Evolutionary conservation across 2,888 invertebrate species (phyloP).

Genomic region (Folsomia manolachei): DNA sequence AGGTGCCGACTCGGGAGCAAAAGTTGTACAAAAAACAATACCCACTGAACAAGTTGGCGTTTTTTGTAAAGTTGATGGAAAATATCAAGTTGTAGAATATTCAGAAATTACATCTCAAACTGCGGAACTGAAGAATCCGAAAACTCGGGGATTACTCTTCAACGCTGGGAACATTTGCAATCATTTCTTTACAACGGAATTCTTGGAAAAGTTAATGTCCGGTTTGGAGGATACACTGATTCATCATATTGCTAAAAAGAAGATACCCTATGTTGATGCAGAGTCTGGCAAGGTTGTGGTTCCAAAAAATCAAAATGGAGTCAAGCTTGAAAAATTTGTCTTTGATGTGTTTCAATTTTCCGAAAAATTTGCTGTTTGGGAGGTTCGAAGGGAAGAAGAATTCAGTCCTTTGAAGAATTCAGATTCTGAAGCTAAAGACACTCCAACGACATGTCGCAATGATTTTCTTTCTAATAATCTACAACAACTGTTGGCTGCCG

Average conservation of each 20-base stretch:
- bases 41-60: slow-evolving; percentile 95
- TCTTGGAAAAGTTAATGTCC: slow-evolving; percentile 70
- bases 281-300: slow-evolving; percentile 66
- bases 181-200: slow-evolving; percentile 88
- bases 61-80: slow-evolving; percentile 85
- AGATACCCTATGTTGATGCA: slow-evolving; percentile 80
- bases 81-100: slow-evolving; percentile 92
- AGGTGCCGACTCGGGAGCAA: slow-evolving; percentile 90
- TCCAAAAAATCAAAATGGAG: slow-evolving; percentile 85
- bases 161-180: slow-evolving; percentile 97
- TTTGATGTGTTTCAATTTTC: slow-evolving; percentile 97
- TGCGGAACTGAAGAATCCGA: slow-evolving; percentile 71
- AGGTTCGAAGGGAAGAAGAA: slow-evolving; percentile 84
- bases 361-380: slow-evolving; percentile 86
- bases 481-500: slow-evolving; percentile 74
- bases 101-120: slow-evolving; percentile 88
- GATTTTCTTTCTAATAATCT: slow-evolving; percentile 75
- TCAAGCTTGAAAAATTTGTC: slow-evolving; percentile 98
- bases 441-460: slow-evolving; percentile 78
- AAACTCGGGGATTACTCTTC: slow-evolving; percentile 77
- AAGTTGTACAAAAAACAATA: slow-evolving; percentile 81
- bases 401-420: slow-evolving; percentile 96
- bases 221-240: slow-evolving; percentile 72
- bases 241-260: slow-evolving; percentile 94
- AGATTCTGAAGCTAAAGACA: slow-evolving; percentile 81